Conservation (phyloP, 2,797 vertebrate genomes). For the Anniella stebbinsi region DNA sequence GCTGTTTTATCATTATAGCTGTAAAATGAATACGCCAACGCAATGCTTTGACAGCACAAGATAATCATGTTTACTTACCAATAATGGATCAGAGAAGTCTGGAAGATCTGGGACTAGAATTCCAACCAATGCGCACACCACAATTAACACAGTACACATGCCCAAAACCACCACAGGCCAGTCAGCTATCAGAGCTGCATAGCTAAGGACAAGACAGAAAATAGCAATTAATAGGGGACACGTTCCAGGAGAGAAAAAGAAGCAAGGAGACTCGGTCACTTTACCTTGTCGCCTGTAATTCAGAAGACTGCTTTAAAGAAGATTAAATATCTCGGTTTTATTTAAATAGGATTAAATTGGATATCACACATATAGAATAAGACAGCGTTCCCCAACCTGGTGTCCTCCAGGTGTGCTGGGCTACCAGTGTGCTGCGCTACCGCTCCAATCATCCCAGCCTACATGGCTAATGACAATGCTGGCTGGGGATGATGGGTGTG, state of each 20-base stretch:
- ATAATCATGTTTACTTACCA: constrained; percentile 83
- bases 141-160: constrained; percentile 94
- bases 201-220: constrained; percentile 79
- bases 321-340: neutral
- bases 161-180: constrained; percentile 98
- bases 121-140: constrained; percentile 93
- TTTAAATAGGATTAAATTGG: neutral
- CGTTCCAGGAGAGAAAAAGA: neutral
- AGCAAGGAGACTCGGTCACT: neutral
- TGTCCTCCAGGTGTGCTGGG: too few species aligned
- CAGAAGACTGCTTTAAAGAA: neutral
- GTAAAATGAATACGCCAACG: constrained; percentile 5
- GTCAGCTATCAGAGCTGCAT: constrained; percentile 95
- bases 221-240: constrained; percentile 20
- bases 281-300: neutral
- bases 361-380: neutral
- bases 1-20: neutral
- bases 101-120: constrained; percentile 95
- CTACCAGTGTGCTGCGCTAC: too few species aligned
- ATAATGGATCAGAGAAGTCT: constrained; percentile 95
- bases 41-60: neutral
- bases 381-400: too few species aligned
- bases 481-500: too few species aligned
- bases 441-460: too few species aligned
- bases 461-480: too few species aligned